Conservation (phyloP, 2,113 vertebrate genomes). For the Ochotona curzoniae region DNA sequence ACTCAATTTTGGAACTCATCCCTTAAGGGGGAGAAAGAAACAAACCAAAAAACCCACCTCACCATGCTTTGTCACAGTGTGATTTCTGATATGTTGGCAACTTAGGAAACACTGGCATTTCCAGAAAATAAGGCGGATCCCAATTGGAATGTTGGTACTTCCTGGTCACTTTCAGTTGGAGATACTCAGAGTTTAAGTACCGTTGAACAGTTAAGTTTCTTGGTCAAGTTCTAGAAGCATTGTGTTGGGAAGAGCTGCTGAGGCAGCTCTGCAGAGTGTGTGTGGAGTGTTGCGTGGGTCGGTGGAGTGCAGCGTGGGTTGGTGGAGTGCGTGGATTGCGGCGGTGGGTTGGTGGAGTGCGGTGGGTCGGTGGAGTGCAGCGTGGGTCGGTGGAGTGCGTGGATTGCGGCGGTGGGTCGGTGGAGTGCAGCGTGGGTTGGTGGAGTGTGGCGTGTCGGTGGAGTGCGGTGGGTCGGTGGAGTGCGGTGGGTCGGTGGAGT, state of each 20-base stretch:
- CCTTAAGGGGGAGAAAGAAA: constrained; percentile 67
- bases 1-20: constrained; percentile 81
- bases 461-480: too few species aligned
- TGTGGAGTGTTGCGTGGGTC: too few species aligned
- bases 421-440: too few species aligned
- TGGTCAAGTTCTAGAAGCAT: background rate
- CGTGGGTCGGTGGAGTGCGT: background rate
- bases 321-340: too few species aligned
- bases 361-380: background rate
- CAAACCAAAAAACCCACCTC: background rate
- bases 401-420: too few species aligned
- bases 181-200: constrained; percentile 42
- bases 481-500: background rate
- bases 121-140: constrained; percentile 58
- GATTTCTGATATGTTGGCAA: constrained; percentile 68
- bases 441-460: too few species aligned
- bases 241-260: constrained; percentile 60
- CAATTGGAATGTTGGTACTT: constrained; percentile 7
- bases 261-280: constrained; percentile 56
- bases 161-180: constrained; percentile 5
- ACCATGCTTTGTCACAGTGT: constrained; percentile 73
- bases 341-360: too few species aligned
- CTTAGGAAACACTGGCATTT: constrained; percentile 65
- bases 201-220: constrained; percentile 12
- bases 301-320: background rate